A percentile compares a stretch with the other conserved stretches of the same genome.
phyloP scores from a whole-genome alignment of 2,888 invertebrate species.

The Drosophila setosimentum region DNA sequence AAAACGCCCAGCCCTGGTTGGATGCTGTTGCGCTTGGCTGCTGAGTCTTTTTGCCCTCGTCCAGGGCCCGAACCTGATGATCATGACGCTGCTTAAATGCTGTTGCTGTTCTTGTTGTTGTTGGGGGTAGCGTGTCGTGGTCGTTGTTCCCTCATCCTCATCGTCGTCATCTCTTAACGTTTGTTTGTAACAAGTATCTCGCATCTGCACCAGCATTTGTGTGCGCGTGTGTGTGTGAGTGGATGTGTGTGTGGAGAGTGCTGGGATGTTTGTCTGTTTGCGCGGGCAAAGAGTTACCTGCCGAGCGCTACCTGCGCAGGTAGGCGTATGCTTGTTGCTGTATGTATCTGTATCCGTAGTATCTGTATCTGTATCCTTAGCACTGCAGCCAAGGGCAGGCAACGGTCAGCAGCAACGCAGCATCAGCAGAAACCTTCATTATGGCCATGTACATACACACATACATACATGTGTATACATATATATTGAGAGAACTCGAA shows the following conservation, averaged over 20 bases:
- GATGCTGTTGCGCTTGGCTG: constrained; percentile 36
- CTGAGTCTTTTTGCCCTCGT: constrained; percentile 42
- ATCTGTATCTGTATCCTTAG: constrained; percentile 52
- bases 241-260: constrained; percentile 20
- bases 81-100: constrained; percentile 57
- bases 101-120: constrained; percentile 53
- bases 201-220: constrained; percentile 60
- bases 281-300: constrained; percentile 72
- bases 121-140: constrained; percentile 50
- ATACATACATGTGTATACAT: constrained; percentile 3
- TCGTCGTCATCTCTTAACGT: constrained; percentile 54
- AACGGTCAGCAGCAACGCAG: constrained; percentile 63
- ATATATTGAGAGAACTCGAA: constrained; percentile 13
- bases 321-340: constrained; percentile 71
- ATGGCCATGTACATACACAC: constrained; percentile 33
- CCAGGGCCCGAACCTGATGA: constrained; percentile 50
- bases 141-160: constrained; percentile 45
- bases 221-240: constrained; percentile 30
- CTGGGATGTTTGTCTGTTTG: constrained; percentile 51
- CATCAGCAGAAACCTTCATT: constrained; percentile 53
- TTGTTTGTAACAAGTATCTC: constrained; percentile 76
- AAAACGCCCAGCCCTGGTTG: constrained; percentile 38
- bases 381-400: constrained; percentile 47
- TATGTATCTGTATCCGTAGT: constrained; percentile 47
- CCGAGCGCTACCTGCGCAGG: constrained; percentile 69